Evolutionary conservation across 2,113 vertebrate species (phyloP), one percentile per base, ranked within the genome.

Genomic region (Oncorhynchus clarkii): DNA sequence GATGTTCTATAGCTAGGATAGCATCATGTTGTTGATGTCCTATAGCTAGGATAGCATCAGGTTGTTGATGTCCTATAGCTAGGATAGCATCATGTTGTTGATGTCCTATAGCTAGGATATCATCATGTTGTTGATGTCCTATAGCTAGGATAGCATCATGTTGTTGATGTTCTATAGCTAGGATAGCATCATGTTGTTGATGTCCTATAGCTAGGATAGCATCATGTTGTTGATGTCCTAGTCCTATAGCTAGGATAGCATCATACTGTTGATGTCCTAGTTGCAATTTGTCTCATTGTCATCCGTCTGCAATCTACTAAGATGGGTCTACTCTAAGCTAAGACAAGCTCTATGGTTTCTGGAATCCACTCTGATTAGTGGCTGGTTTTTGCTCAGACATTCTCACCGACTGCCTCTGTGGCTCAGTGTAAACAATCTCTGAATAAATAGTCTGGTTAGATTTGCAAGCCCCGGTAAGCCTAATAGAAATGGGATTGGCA

Each of bases 401-500:
- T 62, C 51, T 73, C 18, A 20, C 54, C 6, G 54, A 8, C 39
- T 45, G 39, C 14, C 18, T n/a, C 18, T 31, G 65, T 67, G 24
- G 65, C 65, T 67, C 13, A 20, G 22, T 14, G 66, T 24, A 64
- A 14, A 57, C 54, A 71, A 71, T 27, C 5, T n/a, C 49, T 57
- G 72, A 39, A 27, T 14, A 66, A 26, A 74, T 48, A 26, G 45
- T 22, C 62, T 16, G 49, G 18, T 66, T 9, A 39, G 31, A 74
- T 74, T 74, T 74, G 22, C 39, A 66, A 1, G 72, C 62, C 31
- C n/a, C 24, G 14, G 29, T 49, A 39, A 74, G 39, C 60, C 18
- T 66, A 66, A 49, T 49, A 12, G 71, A 68, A 78, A 68, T 78
- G 64, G 65, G 34, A 69, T 66, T 29, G 71, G 18, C 66, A 24